A percentile compares a stretch with the other conserved stretches of the same genome.
Conservation (phyloP, 1,140 invertebrate species). For the Nasonia vitripennis region DNA sequence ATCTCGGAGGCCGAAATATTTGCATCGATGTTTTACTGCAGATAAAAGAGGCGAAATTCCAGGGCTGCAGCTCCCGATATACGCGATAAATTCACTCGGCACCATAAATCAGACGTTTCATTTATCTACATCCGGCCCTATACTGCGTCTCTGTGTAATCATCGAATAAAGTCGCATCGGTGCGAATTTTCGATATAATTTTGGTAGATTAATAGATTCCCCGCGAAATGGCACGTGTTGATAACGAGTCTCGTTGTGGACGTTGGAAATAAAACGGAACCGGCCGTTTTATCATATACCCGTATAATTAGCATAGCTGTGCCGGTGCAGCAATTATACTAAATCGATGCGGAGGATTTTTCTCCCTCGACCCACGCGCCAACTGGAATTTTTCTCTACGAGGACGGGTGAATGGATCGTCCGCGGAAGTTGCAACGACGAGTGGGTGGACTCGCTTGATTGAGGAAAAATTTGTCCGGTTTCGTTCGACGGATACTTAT, state of each 20-base stretch:
- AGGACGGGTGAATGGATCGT: neutral
- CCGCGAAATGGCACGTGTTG: neutral
- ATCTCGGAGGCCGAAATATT: neutral
- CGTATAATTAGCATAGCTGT: slow-evolving; percentile 15
- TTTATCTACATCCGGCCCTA: slow-evolving; percentile 24
- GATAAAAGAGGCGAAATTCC: slow-evolving; percentile 21
- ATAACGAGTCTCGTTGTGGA: neutral
- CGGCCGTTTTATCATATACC: neutral
- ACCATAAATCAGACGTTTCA: slow-evolving; percentile 35
- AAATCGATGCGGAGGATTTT: slow-evolving; percentile 3
- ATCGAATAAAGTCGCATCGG: neutral
- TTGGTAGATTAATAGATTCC: slow-evolving; percentile 28
- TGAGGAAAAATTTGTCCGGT: neutral
- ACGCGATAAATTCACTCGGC: slow-evolving; percentile 6
- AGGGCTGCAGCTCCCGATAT: neutral
- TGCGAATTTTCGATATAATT: slow-evolving; percentile 18
- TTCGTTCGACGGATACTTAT: neutral
- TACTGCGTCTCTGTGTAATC: neutral
- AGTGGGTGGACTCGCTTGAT: neutral
- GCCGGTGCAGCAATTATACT: slow-evolving; percentile 23
- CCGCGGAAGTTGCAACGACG: no score
- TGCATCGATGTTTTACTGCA: slow-evolving; percentile 14
- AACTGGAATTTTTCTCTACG: neutral
- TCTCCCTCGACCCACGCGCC: neutral
- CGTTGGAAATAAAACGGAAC: neutral